Evolutionary conservation across 2,797 vertebrate genomes (phyloP), one percentile per base, ranked within the genome.

Genomic region (Nothura maculosa): DNA sequence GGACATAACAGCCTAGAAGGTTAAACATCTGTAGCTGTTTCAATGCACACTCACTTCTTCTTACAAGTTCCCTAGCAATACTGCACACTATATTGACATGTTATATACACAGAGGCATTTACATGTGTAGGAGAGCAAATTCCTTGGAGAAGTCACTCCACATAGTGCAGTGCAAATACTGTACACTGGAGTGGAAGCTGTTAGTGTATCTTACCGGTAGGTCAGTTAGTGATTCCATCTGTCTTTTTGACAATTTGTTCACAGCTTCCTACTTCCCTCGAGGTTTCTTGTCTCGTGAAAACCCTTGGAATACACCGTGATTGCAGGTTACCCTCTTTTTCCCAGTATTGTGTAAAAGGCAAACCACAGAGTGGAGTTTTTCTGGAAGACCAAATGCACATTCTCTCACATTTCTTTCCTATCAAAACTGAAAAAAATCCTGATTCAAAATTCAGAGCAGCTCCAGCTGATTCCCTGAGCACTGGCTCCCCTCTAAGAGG

Each of bases 191-290:
- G 45, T 82, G 79, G 81, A 94, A 95, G 90, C 68, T 95, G 70
- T 86, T 73, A 81, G 78, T 6, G 27, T 84, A 82, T 78, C 84
- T 86, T 91, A 96, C 81, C 55, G 80, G 87, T 57, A 87, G 75
- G 86, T 90, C 91, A 95, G 83, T 64, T 86, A 81, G 86, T 6
- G 22, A 89, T 76, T 85, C 87, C 88, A 81, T 84, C 84, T 86
- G 91, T 90, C 91, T 96, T 94, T 95, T 79, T 92, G 92, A 93
- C 94, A 90, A 94, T 94, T 87, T 91, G 77, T 89, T 94, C 89
- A 96, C 85, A 93, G 88, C 58, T 92, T 84, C 84, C 69, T 76
- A 77, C 61, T 80, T 87, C 84, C 77, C 81, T 83, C 36, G 63
- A 0, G 1, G 40, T 76, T 90, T 82, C 76, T 76, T 38, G 45